Conservation (phyloP, 2,888 invertebrate species). For the Clusia tigrina region DNA sequence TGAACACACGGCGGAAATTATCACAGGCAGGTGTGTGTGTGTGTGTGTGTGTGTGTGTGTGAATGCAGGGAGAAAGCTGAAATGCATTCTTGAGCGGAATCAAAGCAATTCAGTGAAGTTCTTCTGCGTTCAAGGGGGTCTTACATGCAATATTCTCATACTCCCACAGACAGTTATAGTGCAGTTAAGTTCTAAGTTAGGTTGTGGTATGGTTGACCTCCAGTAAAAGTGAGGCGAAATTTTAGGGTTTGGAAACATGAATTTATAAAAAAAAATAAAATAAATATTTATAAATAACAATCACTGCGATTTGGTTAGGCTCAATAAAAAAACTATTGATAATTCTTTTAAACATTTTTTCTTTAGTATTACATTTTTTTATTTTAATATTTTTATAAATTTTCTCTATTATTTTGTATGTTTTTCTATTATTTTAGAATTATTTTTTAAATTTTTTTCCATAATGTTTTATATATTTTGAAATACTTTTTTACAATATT, state of each 20-base stretch:
- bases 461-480: constrained; percentile 23
- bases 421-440: neutral
- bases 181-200: no score
- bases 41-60: neutral
- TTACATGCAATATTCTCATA: no score
- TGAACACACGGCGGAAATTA: no score
- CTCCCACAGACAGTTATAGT: no score
- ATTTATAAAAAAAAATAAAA: neutral
- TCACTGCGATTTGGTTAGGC: neutral
- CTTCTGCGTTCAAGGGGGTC: no score
- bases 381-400: no score
- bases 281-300: no score
- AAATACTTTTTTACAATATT: constrained; percentile 24
- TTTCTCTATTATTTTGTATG: neutral
- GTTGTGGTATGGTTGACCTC: neutral
- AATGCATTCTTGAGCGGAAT: neutral
- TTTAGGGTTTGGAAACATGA: neutral
- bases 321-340: neutral
- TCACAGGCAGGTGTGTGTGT: no score
- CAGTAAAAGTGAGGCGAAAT: neutral
- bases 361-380: neutral
- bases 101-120: no score
- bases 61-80: neutral
- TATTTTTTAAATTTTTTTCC: no score
- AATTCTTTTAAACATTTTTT: neutral